These are phyloP conservation scores for Muschampia plurimacula DNA, from an alignment of 2,888 invertebrate species.

Conservation along the genomic window DNA sequence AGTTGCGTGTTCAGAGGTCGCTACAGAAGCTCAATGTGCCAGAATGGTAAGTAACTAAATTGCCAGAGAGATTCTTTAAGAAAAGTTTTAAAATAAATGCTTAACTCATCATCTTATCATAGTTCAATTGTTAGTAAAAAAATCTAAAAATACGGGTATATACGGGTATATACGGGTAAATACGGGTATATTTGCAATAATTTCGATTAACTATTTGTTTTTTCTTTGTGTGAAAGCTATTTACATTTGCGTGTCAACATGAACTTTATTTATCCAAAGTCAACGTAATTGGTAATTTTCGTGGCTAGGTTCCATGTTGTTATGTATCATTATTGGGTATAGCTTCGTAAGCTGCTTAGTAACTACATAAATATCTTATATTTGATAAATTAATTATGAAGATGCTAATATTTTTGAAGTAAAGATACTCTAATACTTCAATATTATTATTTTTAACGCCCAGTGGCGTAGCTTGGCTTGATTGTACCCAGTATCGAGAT, in stretches of 20 bases:
- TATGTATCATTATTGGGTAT: background rate
- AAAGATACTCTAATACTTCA: no score
- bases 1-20: conserved; percentile 96
- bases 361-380: background rate
- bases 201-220: background rate
- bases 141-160: no score
- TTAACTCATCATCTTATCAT: no score
- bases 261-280: conserved; percentile 23
- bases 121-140: no score
- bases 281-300: conserved; percentile 18
- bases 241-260: conserved; percentile 29
- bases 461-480: no score
- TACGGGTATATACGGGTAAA: no score
- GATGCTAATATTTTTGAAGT: background rate
- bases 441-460: no score
- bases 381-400: background rate
- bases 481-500: no score
- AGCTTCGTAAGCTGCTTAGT: background rate
- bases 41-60: conserved; percentile 90
- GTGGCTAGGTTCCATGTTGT: conserved; percentile 16
- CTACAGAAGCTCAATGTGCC: conserved; percentile 97
- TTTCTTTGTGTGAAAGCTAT: conserved; percentile 10
- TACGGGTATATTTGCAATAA: no score
- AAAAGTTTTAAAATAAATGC: no score
- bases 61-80: background rate